A percentile compares a stretch with the other conserved stretches of the same genome.
Conservation (phyloP, 1,140 invertebrate species). For the Tetramorium parvispinum region DNA sequence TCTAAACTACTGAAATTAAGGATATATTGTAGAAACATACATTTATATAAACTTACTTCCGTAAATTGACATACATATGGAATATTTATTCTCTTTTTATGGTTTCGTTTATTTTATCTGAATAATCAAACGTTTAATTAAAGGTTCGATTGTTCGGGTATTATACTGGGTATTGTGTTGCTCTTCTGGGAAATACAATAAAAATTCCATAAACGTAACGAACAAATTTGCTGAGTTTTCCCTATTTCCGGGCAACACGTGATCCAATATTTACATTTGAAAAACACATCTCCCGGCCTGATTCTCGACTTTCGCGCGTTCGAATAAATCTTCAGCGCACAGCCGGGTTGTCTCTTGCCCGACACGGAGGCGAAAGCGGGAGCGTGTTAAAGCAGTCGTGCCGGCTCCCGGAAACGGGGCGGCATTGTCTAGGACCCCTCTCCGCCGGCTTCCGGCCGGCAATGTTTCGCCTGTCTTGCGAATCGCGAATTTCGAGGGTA, state of each 20-base stretch:
- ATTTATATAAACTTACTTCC: background rate
- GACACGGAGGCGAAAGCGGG: background rate
- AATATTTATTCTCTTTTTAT: background rate
- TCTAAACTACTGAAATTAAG: background rate
- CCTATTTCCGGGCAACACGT: background rate
- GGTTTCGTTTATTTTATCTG: background rate
- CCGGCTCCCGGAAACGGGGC: constrained; percentile 74
- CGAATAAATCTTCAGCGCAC: constrained; percentile 47
- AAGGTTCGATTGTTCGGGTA: background rate
- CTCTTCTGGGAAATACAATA: background rate
- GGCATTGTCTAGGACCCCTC: constrained; percentile 78
- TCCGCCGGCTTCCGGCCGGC: constrained; percentile 73
- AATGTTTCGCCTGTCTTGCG: constrained; percentile 80
- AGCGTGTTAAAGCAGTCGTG: constrained; percentile 70
- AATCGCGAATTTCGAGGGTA: constrained; percentile 75
- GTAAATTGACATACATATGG: background rate
- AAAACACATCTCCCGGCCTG: constrained; percentile 18
- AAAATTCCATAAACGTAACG: constrained; percentile 1
- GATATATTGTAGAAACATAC: background rate
- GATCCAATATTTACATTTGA: constrained; percentile 52
- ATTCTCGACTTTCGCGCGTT: constrained; percentile 24
- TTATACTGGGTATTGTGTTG: background rate
- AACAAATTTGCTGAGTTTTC: background rate
- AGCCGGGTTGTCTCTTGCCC: constrained; percentile 27
- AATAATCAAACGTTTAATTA: background rate